A percentile compares a stretch with the other conserved stretches of the same genome.
Evolutionary conservation across 1,140 invertebrate species (phyloP).

Genomic region (Aphelenchoides avenae): DNA sequence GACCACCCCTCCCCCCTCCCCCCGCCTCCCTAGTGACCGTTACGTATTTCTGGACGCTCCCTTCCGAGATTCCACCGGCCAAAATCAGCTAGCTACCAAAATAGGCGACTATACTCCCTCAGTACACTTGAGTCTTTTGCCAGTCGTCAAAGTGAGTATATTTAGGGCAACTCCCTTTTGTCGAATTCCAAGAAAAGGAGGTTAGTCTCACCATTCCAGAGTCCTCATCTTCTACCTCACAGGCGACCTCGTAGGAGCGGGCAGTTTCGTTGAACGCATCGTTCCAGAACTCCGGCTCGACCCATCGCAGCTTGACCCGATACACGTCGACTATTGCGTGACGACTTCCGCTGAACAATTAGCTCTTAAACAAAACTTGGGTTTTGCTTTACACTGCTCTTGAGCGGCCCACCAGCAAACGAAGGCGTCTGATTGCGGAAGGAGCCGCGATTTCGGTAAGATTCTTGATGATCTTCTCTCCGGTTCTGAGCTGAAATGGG

Average conservation of each 20-base stretch:
- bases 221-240: conserved; percentile 17
- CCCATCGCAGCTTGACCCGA: conserved; percentile 11
- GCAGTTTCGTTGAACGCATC: conserved; percentile 10
- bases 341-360: conserved; percentile 6
- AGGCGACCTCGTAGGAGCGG: conserved; percentile 3
- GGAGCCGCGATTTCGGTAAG: background rate
- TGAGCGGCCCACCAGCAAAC: conserved; percentile 4
- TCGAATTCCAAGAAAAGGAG: no score
- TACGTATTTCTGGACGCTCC: no score
- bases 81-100: no score
- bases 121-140: no score
- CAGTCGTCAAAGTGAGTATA: no score
- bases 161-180: no score
- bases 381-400: conserved; percentile 12
- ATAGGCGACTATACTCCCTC: no score
- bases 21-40: no score
- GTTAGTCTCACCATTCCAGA: conserved; percentile 9
- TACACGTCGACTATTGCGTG: conserved; percentile 9
- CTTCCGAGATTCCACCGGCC: no score
- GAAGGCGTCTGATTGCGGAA: conserved; percentile 7
- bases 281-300: conserved; percentile 16
- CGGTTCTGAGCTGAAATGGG: conserved; percentile 13
- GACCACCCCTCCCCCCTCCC: no score
- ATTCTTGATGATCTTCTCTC: conserved; percentile 15
- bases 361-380: conserved; percentile 5